Conservation (phyloP, 2,113 vertebrate species). For the Phalacrocorax aristotelis region DNA sequence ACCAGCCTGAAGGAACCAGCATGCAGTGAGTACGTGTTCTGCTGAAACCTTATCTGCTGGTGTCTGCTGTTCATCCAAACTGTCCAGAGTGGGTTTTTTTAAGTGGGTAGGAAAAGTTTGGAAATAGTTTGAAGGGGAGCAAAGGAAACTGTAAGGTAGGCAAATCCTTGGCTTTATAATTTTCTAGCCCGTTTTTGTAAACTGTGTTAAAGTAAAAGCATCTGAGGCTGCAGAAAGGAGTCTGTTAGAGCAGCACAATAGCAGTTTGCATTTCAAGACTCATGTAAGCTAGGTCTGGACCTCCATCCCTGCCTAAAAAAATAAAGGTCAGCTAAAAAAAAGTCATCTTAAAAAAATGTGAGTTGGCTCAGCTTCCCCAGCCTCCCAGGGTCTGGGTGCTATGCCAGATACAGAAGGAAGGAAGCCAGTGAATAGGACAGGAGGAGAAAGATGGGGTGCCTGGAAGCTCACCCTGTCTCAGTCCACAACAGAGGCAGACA, state of each 20-base stretch:
- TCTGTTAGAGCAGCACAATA: not conserved
- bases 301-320: not conserved
- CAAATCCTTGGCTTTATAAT: not conserved
- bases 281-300: not conserved
- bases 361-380: not conserved
- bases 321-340: not conserved
- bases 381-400: not conserved
- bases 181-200: not conserved
- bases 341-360: not conserved
- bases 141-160: not conserved
- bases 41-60: not conserved
- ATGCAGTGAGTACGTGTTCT: not conserved
- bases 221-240: not conserved
- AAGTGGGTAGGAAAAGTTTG: not conserved
- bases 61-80: not conserved
- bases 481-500: not conserved
- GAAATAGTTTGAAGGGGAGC: not conserved
- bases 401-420: not conserved
- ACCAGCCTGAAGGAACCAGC: not conserved
- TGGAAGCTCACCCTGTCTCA: not conserved
- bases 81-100: not conserved
- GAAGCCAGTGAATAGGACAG: not conserved
- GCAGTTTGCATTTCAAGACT: not conserved
- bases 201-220: not conserved
- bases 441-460: not conserved